Conservation (phyloP, 2,888 invertebrate species). For the Kuschelorhynchus macadamiae region DNA sequence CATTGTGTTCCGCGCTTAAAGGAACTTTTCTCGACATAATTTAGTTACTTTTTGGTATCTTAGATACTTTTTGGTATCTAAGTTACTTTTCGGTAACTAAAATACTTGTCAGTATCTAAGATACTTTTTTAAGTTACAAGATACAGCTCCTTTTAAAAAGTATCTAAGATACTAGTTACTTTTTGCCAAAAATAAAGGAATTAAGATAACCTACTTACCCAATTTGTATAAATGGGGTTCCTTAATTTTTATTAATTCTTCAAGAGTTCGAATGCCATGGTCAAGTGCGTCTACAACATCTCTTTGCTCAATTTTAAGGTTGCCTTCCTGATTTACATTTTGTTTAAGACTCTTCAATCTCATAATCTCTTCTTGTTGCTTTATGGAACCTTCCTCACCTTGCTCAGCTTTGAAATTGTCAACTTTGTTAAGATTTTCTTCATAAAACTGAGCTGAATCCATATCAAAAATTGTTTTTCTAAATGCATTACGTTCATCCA, state of each 20-base stretch:
- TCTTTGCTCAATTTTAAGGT: conserved; percentile 57
- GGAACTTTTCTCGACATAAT: no score
- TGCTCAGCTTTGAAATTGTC: background rate
- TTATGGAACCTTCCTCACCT: background rate
- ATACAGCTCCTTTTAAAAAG: no score
- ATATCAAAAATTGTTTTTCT: background rate
- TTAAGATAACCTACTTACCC: conserved; percentile 67
- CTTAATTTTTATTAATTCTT: conserved; percentile 74
- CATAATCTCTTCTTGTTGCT: conserved; percentile 17
- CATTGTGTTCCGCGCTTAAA: no score
- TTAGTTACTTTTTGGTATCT: no score
- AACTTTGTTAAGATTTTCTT: no score
- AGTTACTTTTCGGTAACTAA: no score
- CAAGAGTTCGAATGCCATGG: conserved; percentile 78
- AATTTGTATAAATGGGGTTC: conserved; percentile 75
- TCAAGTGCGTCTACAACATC: conserved; percentile 78
- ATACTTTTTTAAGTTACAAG: no score
- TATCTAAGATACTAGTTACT: background rate
- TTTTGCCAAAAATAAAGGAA: background rate
- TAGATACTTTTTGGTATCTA: no score
- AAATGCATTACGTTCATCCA: background rate
- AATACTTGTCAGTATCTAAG: no score
- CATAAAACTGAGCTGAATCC: background rate
- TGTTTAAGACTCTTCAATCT: background rate
- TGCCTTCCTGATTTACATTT: background rate